Base-by-base conservation (phyloP, 2,797 vertebrate genomes). In the Danio choprae region DNA sequence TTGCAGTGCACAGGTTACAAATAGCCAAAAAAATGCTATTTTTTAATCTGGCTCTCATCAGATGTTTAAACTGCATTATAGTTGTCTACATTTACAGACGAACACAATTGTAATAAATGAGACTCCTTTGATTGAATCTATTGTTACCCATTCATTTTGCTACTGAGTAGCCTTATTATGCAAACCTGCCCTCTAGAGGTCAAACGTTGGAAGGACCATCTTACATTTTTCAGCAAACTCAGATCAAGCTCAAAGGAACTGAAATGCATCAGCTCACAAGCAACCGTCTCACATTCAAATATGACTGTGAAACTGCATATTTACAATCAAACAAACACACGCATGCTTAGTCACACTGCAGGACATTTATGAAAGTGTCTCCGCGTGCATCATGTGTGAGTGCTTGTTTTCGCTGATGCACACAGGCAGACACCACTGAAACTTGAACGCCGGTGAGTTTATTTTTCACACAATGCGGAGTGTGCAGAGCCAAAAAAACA, bases 161-260 rank as follows among this genome's bases (percentile, higher is more conserved):
- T 71, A 29, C 67, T 53, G 36, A 60, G n/a, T 16, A 43, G 11
- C 55, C 53, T 13, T 59, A 59, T 78, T 78, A 78, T 69, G 64
- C 67, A 79, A 79, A 79, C 56, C 77, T 79, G 77, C 67, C 77
- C 67, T 71, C 77, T 79, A 79, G 77, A 79, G 67, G 56, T 79
- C 15, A 53, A 63, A 63, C 15, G 1, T 58, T 71, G 56, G 22
- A 36, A n/a, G 59, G 13, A 5, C 15, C 5, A n/a, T 63, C 15
- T 43, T 36, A 58, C 18, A 40, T 78, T 68, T 40, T 2, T 18
- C 7, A 9, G 18, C 10, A 73, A 48, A 9, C 60, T 59, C 13
- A 12, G 22, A 51, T 2, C 13, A 63, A 12, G 22, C 20, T 12
- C 12, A 18, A 15, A 46, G 29, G n/a, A 73, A 59, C 8, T 64